Base-by-base conservation (phyloP, 2,113 vertebrate genomes). In the Pelusios castaneus region DNA sequence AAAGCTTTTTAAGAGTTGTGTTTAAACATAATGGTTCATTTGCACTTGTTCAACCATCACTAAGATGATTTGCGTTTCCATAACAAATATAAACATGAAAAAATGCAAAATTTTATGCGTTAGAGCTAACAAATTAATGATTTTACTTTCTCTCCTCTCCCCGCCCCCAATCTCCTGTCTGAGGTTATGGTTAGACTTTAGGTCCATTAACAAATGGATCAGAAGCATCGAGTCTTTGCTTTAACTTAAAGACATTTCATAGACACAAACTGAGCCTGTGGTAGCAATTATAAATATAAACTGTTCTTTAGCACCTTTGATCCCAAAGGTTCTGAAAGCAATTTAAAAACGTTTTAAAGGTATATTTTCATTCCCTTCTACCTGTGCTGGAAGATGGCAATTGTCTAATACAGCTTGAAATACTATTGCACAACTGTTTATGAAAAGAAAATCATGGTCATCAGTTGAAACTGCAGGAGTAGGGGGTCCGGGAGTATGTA, bases 41-140 rank as follows among this genome's bases (percentile, higher is more conserved):
- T 96, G 94, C 47, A 67, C 89, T 92, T 91, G 49, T 85, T 96
- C 90, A 96, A 88, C 58, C 76, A 89, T 84, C 77, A 93, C 60
- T 94, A 94, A 94, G 93, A 91, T 91, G 77, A 93, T 89, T n/a
- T 96, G 87, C 78, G 94, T 97, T 98, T 96, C 73, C 67, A 56
- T 86, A 97, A 94, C 43, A 97, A 96, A 95, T 85, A 91, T 89
- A 97, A 96, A 94, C 38, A 96, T 60, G 87, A 96, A 94, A 95
- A 97, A 94, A 91, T 49, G 31, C 70, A 89, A 87, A 81, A 89
- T 93, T 92, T 88, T 94, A 91, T 89, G 84, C 79, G 54, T 80
- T 90, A 89, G 31, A 95, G 47, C 34, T 89, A 94, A 79, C 76
- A 89, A 90, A 92, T 25, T 54, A 91, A 81, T 76, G 83, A 77